Conservation (phyloP, 92 coral and sea anemone species). For the Zoanthus sansibaricus region DNA sequence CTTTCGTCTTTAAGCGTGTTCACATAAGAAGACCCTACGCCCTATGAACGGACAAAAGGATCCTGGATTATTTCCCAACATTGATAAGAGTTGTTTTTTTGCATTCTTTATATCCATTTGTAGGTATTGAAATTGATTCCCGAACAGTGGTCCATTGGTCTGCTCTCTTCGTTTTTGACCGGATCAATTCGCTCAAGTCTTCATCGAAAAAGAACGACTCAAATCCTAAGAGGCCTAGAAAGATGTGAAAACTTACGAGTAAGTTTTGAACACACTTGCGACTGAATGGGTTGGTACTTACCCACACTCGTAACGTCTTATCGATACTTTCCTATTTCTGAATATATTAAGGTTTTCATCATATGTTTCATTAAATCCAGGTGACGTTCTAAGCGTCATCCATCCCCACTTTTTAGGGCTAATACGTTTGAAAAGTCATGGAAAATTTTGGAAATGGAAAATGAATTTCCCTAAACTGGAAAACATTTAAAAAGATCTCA, state of each 20-base stretch:
- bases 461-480: no score
- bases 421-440: no score
- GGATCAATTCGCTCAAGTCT: constrained; percentile 92
- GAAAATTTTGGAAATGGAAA: neutral
- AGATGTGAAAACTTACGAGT: constrained; percentile 84
- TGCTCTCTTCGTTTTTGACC: constrained; percentile 87
- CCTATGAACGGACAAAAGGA: no score
- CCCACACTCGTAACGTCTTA: neutral
- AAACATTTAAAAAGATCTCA: no score
- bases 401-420: no score
- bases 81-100: neutral
- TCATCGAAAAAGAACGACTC: constrained; percentile 80
- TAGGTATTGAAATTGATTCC: constrained; percentile 92
- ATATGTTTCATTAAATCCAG: neutral
- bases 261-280: neutral
- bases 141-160: constrained; percentile 95
- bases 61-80: no score
- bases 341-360: neutral
- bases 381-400: no score
- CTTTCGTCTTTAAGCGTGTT: no score
- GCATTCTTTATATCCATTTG: neutral
- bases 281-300: neutral
- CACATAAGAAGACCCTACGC: no score
- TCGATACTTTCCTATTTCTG: neutral
- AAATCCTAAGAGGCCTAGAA: constrained; percentile 67